phyloP scores from a whole-genome alignment of 2,797 vertebrate species.

The Glyptemys insculpta region DNA sequence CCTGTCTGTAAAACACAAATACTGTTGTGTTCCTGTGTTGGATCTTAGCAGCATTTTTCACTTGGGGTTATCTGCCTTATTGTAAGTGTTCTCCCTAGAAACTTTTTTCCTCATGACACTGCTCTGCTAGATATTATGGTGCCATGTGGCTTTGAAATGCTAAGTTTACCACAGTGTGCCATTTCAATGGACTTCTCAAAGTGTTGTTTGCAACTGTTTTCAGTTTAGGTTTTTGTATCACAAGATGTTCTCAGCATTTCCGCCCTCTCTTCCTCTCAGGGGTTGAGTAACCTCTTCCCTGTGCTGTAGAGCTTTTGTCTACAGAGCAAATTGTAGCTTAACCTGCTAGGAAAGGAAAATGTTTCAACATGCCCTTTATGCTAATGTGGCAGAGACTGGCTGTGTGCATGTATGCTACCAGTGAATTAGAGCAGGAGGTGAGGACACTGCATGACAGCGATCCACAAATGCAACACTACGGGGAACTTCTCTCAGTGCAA shows the following conservation, averaged over 20 bases:
- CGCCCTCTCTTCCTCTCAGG: slow-evolving; percentile 32
- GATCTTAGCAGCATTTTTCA: neutral
- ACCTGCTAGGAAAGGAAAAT: neutral
- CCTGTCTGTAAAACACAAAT: neutral
- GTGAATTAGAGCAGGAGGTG: neutral
- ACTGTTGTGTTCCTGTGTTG: neutral
- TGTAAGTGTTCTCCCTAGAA: neutral
- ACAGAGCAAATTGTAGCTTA: neutral
- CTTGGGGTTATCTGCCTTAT: neutral
- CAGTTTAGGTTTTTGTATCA: neutral
- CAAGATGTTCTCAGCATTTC: slow-evolving; percentile 36
- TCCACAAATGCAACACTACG: neutral
- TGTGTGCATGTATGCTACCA: neutral
- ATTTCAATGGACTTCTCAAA: neutral
- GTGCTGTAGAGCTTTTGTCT: neutral
- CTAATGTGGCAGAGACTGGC: neutral
- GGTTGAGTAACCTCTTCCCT: slow-evolving; percentile 35
- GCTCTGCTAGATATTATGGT: neutral
- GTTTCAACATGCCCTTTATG: neutral
- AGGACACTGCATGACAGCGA: neutral
- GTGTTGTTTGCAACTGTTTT: neutral
- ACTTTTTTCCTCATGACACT: neutral
- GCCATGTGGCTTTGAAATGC: neutral
- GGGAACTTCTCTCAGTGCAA: neutral
- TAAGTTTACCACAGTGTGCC: neutral